Evolutionary conservation across 2,888 invertebrate genomes (phyloP), one percentile per base, ranked within the genome.

Genomic region (Geotrupes spiniger): DNA sequence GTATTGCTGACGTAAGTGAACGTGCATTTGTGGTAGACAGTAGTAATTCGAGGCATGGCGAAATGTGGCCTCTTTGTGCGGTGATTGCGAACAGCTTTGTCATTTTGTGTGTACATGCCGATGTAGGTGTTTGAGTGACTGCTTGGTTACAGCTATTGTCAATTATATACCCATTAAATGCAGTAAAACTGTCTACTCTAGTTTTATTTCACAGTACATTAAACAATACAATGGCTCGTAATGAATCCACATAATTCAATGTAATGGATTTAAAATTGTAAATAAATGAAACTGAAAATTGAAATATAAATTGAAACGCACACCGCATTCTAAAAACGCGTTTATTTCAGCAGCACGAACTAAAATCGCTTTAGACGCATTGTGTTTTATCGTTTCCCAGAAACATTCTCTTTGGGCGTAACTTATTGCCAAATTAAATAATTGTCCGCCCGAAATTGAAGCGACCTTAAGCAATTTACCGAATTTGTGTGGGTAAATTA

Each of bases 141-240:
- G 46, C 38, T 46, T 39, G 43, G 43, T 43, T 36, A 43, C 43
- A 43, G 43, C 36, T 27, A 46, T 46, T 46, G 46, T 46, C 46
- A 46, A 46, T 46, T 46, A 46, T 38, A 40, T 39, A 31, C 38
- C 31, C 38, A 39, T 46, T 46, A 46, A 46, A 26, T 33, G 31
- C 31, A 12, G 38, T 46, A 40, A 46, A 46, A 39, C 29, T 31
- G 31, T 40, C 39, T 46, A 40, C 39, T 46, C 46, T 31, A 39
- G 45, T 46, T 46, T 46, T 46, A 46, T 40, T 46, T 46, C 46
- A 46, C 40, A 46, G 31, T 46, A 31, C 40, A 46, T 46, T 46
- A 46, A 40, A 39, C 46, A 46, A 29, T 39, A 46, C 46, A 46
- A 46, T 46, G 46, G 26, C 17, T 29, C 10, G 46, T 46, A 46